phyloP scores from a whole-genome alignment of 2,797 vertebrate genomes.

The Tangara arthus region DNA sequence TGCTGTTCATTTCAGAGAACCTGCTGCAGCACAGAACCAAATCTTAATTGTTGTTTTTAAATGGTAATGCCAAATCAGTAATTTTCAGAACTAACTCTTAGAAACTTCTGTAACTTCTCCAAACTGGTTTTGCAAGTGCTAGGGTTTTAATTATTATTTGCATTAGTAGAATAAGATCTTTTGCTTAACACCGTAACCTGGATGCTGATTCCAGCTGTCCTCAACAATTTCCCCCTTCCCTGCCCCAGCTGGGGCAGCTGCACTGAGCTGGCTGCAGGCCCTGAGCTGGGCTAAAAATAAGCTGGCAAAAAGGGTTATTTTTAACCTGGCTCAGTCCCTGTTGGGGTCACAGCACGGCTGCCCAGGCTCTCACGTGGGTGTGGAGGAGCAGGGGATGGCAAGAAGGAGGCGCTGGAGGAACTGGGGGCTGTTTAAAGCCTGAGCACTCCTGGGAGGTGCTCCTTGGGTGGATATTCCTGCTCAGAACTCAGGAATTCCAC shows the following conservation, averaged over 20 bases:
- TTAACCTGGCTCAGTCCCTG: neutral
- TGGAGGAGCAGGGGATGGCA: fast-evolving
- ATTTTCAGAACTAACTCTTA: neutral
- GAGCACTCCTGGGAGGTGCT: neutral
- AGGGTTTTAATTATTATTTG: neutral
- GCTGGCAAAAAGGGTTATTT: slow-evolving; percentile 11
- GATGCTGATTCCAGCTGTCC: neutral
- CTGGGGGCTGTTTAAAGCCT: neutral
- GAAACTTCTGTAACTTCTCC: neutral
- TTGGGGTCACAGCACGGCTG: fast-evolving
- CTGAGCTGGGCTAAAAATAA: slow-evolving; percentile 40
- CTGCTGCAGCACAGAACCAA: neutral
- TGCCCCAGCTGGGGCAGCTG: neutral
- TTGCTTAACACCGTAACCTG: neutral
- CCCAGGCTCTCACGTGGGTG: neutral
- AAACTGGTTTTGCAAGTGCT: neutral
- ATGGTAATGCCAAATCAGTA: neutral
- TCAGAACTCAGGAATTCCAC: neutral
- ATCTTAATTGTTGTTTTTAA: neutral
- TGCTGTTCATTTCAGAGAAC: neutral
- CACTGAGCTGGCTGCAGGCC: neutral
- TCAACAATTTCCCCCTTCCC: neutral
- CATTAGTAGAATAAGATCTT: neutral
- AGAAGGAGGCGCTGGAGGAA: neutral
- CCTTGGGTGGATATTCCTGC: neutral